Evolutionary conservation across 2,113 vertebrate species (phyloP).

Genomic region (Oxyruncus cristatus): DNA sequence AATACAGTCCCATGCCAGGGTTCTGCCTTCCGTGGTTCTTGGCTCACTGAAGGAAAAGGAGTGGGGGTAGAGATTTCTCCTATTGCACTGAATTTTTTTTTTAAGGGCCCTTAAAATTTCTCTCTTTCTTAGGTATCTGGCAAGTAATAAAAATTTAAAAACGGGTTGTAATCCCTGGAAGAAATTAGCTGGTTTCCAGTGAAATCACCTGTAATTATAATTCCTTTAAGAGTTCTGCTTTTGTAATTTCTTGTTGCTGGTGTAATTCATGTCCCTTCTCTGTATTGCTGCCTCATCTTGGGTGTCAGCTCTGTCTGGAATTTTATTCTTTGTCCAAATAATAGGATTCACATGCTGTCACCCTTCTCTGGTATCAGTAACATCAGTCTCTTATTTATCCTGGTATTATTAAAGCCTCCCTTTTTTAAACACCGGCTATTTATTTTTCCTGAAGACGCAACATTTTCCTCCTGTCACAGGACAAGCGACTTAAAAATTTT

Average conservation of each 20-base stretch:
- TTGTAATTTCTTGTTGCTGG: not conserved
- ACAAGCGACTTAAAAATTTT: slow-evolving; percentile 61
- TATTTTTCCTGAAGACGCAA: slow-evolving; percentile 6
- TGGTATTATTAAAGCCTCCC: not conserved
- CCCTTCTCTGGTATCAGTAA: not conserved
- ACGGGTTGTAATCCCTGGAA: not conserved
- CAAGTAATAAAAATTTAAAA: not conserved
- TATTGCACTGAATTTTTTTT: not conserved
- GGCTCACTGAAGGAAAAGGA: not conserved
- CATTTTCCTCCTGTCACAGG: slow-evolving; percentile 2
- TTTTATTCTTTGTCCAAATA: not conserved
- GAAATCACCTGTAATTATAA: not conserved
- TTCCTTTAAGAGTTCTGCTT: not conserved
- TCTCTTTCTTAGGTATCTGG: not conserved
- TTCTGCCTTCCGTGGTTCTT: not conserved
- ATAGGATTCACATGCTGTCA: not conserved
- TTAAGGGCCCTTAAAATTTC: not conserved
- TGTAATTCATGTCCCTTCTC: not conserved
- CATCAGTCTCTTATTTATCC: not conserved
- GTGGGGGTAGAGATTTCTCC: not conserved
- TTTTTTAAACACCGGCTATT: not conserved
- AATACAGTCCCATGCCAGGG: not conserved
- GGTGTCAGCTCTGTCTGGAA: not conserved
- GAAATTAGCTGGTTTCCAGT: not conserved
- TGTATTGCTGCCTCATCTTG: not conserved